Evolutionary conservation across 1,140 invertebrate species (phyloP).

Genomic region (Monomorium pharaonis): DNA sequence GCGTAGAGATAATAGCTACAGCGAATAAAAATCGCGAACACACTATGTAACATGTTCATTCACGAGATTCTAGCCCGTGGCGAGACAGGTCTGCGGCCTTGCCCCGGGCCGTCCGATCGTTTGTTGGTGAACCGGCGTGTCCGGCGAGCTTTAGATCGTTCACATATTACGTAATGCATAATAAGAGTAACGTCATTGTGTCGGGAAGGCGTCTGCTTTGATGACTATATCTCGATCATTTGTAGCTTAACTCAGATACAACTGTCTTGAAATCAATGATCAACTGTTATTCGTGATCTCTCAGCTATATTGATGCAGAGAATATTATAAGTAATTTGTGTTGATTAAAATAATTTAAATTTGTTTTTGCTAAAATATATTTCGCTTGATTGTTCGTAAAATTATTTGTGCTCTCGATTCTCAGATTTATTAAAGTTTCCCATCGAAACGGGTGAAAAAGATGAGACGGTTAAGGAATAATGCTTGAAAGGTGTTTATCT

Average conservation of each 20-base stretch:
- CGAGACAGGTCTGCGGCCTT: slow-evolving; percentile 80
- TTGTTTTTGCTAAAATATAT: neutral
- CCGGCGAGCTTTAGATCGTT: slow-evolving; percentile 24
- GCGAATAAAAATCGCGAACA: slow-evolving; percentile 65
- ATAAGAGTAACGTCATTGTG: neutral
- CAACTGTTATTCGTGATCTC: neutral
- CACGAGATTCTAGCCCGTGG: slow-evolving; percentile 76
- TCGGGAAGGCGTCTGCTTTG: neutral
- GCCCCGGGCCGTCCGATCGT: slow-evolving; percentile 72
- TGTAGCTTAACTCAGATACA: neutral
- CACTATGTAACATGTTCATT: slow-evolving; percentile 75
- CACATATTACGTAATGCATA: slow-evolving; percentile 55
- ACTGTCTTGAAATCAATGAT: neutral
- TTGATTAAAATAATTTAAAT: neutral
- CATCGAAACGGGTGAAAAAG: neutral
- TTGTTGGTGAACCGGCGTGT: slow-evolving; percentile 54
- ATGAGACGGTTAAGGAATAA: neutral
- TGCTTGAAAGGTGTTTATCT: neutral
- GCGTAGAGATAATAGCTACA: neutral
- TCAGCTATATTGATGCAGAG: neutral
- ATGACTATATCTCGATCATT: neutral
- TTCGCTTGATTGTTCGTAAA: neutral
- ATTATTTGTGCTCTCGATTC: neutral
- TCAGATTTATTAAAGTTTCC: neutral
- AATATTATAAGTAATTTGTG: neutral